Base-by-base conservation (phyloP, 2,888 invertebrate genomes). In the Mechanitis mazaeus region DNA sequence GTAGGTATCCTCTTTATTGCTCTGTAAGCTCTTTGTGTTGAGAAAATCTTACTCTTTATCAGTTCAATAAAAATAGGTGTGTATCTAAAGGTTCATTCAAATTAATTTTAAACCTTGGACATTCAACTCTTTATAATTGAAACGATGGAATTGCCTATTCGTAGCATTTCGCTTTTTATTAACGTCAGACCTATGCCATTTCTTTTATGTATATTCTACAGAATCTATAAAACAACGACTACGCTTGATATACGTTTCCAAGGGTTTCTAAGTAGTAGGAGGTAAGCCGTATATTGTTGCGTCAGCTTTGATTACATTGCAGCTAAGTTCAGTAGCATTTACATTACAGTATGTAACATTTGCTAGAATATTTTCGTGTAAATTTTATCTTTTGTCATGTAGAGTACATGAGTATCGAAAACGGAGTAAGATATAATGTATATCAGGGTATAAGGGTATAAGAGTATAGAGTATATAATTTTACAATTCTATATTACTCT, bases 191-290 rank as follows among this genome's bases (percentile, higher is more conserved):
- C 7, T 33, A 33, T 59, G 45, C 28, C 42, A 31, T 55, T 35
- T 55, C 46, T 54, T 42, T 45, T 38, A 12, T 20, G 20, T 42
- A 3, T 11, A 42, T 28, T 50, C n/a, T 9, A 31, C 31, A 50
- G 50, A 50, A 50, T 42, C 31, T 50, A 50, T 50, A 50, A 50
- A 50, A 50, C 31, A 50, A 31, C 50, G 31, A 47, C 28, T 28
- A 5, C 5, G 6, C 6, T 50, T 28, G 28, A 50, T 28, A 31
- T 47, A 47, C 50, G 55, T 57, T 57, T 60, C 45, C 57, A 63
- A 68, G 66, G 58, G 63, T 64, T 61, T 66, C 66, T 60, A 65
- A 61, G 65, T 64, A 65, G 56, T 46, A 35, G 58, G 9, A 50
- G 45, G 55, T 55, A 60, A 55, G 58, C 63, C 57, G 60, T 63